phyloP scores from a whole-genome alignment of 2,113 vertebrate species.

The Campylorhamphus procurvoides region DNA sequence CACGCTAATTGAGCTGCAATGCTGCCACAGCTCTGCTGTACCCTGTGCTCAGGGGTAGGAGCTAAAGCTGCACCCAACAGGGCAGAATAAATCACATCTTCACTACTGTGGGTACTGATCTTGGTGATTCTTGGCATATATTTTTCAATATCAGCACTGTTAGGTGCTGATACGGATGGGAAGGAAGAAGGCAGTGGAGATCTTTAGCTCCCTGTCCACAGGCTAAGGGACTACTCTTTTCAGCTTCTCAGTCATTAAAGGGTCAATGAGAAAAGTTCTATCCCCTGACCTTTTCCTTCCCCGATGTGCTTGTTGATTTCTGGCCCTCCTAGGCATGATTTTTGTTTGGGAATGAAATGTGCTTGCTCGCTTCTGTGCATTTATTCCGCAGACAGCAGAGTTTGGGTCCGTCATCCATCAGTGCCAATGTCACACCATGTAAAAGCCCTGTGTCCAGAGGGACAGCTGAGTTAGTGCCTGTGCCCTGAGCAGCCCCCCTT shows the following conservation, averaged over 20 bases:
- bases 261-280: slow-evolving; percentile 21
- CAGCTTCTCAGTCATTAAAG: not conserved
- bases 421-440: not conserved
- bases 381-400: not conserved
- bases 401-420: slow-evolving; percentile 58
- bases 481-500: not conserved
- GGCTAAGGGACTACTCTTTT: not conserved
- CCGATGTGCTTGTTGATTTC: slow-evolving; percentile 14
- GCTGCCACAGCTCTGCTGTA: not conserved
- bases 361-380: slow-evolving; percentile 29
- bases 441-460: not conserved
- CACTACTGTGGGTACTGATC: too few relatives aligned
- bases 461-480: slow-evolving; percentile 41
- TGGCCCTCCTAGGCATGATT: slow-evolving; percentile 25
- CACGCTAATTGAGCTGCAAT: not conserved
- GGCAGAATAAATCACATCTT: not conserved
- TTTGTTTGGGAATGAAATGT: slow-evolving; percentile 53
- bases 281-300: not conserved
- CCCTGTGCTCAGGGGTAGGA: not conserved
- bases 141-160: not conserved
- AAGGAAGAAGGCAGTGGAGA: not conserved
- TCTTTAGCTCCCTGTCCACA: not conserved
- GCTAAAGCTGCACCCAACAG: not conserved
- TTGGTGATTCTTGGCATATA: accelerated
- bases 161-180: not conserved